Base-by-base conservation (phyloP, 2,888 invertebrate species). In the Camptogramma bilineatum region DNA sequence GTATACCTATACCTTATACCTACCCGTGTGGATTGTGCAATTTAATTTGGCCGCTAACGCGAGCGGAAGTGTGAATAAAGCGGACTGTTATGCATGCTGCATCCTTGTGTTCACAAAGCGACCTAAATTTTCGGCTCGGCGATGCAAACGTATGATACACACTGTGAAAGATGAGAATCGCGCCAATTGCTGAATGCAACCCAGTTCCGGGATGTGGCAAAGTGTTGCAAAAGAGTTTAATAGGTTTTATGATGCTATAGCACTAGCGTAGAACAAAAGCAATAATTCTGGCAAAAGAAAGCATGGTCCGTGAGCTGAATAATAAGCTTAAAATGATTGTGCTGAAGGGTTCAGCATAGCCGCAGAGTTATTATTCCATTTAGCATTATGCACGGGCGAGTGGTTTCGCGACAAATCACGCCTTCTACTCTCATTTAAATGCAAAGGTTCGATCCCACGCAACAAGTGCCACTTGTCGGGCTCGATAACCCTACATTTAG, bases 371-470 rank as follows among this genome's bases (percentile, higher is more conserved):
- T 79, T 64, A 78, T 74, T 69, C 68, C 68, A 73, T 79, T 77
- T 75, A 73, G 74, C 76, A 79, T 82, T 80, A 73, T 75, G 81
- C 76, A 75, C 76, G 73, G 75, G 74, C 77, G 76, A 80, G 73
- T 75, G 69, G 80, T 81, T 78, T 70, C 72, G 75, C 81, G 74
- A 84, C 85, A 85, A 86, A 86, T 84, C 84, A 84, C 83, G 83
- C 77, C 80, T 75, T 77, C 81, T 72, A 75, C 73, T 73, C 72
- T 73, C 73, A 77, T 85, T 83, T 80, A 79, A 79, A 87, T 86
- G 83, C 86, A 85, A 82, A 83, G 73, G 70, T 77, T 71, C 73
- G 78, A 78, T 83, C 88, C 87, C 84, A 90, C 87, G 87, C 87
- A 87, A 85, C 88, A 85, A 87, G 86, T 85, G 84, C 83, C 83